phyloP scores from a whole-genome alignment of 2,113 vertebrate species.

The Lepidothrix coronata region DNA sequence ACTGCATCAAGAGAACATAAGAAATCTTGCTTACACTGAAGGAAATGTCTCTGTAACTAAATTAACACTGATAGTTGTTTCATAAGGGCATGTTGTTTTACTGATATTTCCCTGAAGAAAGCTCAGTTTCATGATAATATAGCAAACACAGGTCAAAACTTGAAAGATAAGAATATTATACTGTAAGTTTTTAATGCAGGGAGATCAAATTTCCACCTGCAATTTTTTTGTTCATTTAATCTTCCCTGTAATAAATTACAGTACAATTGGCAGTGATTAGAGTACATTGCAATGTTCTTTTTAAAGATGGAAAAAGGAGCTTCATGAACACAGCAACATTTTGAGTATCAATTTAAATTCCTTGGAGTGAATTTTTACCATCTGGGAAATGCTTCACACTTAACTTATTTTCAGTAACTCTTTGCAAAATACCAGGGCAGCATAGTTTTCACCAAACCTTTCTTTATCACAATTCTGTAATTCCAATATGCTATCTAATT shows the following conservation, averaged over 20 bases:
- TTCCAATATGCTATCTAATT: slow-evolving; percentile 40
- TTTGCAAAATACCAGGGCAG: slow-evolving; percentile 28
- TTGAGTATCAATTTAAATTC: slow-evolving; percentile 64
- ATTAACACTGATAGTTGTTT: slow-evolving; percentile 19
- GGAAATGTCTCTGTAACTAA: slow-evolving; percentile 10
- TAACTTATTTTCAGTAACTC: slow-evolving; percentile 55
- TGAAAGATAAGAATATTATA: neutral
- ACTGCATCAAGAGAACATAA: neutral
- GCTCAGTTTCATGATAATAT: neutral
- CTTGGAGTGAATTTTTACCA: slow-evolving; percentile 67
- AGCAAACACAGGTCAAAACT: slow-evolving; percentile 41
- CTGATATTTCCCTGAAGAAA: slow-evolving; percentile 38
- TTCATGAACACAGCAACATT: slow-evolving; percentile 60
- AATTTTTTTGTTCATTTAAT: slow-evolving; percentile 30
- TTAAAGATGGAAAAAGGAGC: slow-evolving; percentile 52
- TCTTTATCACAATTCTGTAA: slow-evolving; percentile 38
- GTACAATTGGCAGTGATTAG: slow-evolving; percentile 45
- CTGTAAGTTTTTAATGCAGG: neutral
- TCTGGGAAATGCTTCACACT: slow-evolving; percentile 62
- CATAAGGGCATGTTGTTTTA: neutral
- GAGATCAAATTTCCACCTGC: slow-evolving; percentile 40
- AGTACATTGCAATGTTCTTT: slow-evolving; percentile 38
- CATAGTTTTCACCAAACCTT: slow-evolving; percentile 24
- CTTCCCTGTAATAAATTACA: slow-evolving; percentile 29
- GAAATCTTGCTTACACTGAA: neutral